phyloP scores from a whole-genome alignment of 2,113 vertebrate genomes.

The Hiodon alosoides region DNA sequence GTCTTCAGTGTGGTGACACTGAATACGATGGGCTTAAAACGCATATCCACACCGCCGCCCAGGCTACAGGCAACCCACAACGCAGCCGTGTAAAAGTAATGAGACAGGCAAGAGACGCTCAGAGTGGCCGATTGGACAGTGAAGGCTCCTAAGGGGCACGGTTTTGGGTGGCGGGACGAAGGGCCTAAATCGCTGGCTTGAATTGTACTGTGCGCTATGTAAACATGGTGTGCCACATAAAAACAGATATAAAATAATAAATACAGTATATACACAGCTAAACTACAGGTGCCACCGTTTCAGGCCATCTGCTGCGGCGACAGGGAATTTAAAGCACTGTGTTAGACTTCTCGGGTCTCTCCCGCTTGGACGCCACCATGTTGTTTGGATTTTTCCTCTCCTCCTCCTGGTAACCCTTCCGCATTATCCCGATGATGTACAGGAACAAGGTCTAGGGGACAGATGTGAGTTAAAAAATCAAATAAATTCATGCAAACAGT shows the following conservation, averaged over 20 bases:
- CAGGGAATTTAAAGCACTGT: constrained; percentile 45
- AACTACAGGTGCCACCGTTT: constrained; percentile 19
- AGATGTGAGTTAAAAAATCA: not conserved
- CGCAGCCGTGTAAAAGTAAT: too few species aligned
- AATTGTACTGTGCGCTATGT: constrained; percentile 5
- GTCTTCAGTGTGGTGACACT: constrained; percentile 9
- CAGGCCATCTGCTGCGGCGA: not conserved
- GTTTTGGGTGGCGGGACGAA: not conserved
- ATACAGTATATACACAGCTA: constrained; percentile 46
- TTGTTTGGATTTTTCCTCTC: constrained; percentile 44
- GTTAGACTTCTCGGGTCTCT: constrained; percentile 56
- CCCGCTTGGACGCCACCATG: constrained; percentile 38
- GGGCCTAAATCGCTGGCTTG: not conserved
- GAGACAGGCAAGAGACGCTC: too few species aligned
- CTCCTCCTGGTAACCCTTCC: constrained; percentile 55
- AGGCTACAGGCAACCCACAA: not conserved
- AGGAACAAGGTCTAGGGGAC: constrained; percentile 57
- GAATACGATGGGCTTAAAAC: not conserved
- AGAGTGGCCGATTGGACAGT: not conserved
- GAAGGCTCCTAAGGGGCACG: not conserved
- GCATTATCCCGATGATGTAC: constrained; percentile 62
- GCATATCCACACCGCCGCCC: not conserved
- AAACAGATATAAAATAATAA: constrained; percentile 30
- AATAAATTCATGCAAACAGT: not conserved
- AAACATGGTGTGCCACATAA: constrained; percentile 28